A percentile compares a stretch with the other conserved stretches of the same genome.
These are phyloP conservation scores for Rhynchonycteris naso DNA, from an alignment of 2,797 vertebrate species.

Conservation along the genomic window DNA sequence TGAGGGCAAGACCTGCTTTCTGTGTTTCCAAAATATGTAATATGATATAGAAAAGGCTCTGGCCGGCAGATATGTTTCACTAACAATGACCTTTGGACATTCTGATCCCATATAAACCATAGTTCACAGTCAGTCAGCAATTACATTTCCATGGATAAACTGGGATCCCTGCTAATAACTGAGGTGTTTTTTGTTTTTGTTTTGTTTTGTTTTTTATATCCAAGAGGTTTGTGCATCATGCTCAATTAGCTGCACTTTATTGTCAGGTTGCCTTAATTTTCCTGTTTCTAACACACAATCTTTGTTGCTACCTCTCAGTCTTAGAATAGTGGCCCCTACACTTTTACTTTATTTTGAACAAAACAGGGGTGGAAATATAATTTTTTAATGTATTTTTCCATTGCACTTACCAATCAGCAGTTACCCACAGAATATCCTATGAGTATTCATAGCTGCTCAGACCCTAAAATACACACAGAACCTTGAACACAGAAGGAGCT, in stretches of 20 bases:
- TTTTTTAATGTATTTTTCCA: constrained; percentile 2
- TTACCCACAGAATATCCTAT: background rate
- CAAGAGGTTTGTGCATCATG: background rate
- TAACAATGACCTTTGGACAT: constrained; percentile 18
- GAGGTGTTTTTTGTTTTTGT: background rate
- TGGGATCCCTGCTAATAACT: background rate
- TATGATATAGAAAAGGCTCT: background rate
- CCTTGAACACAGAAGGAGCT: background rate
- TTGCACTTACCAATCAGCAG: background rate
- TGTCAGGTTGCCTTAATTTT: background rate
- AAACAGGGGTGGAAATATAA: background rate
- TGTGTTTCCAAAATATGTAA: background rate
- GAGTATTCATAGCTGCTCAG: background rate
- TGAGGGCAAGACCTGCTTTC: background rate
- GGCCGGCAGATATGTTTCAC: background rate
- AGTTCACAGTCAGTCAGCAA: constrained; percentile 12
- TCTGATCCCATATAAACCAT: background rate
- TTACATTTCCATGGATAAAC: constrained; percentile 23
- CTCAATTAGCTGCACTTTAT: background rate
- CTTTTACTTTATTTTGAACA: background rate
- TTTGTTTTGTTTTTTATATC: background rate
- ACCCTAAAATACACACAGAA: background rate
- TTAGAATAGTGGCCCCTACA: background rate
- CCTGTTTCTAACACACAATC: background rate
- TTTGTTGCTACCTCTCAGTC: background rate